Base-by-base conservation (phyloP, 1,140 invertebrate species). In the Drosophila lini region DNA sequence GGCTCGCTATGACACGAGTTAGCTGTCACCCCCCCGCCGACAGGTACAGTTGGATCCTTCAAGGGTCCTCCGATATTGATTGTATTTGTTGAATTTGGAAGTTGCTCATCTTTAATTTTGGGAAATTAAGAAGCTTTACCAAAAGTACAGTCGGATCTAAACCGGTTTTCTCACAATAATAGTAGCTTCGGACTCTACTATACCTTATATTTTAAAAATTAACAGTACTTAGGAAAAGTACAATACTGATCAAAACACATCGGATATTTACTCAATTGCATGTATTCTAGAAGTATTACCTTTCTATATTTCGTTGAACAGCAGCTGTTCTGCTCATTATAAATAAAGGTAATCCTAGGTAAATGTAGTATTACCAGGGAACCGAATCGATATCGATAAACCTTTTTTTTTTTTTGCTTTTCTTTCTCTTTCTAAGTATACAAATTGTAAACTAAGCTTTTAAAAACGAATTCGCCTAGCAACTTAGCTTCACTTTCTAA, bases 1-100 rank as follows among this genome's bases (percentile, higher is more conserved):
- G 38, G 60, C 52, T 50, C 36, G 36, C 53, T 31, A 59, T 59
- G 53, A 63, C 25, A 63, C 55, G 36, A 59, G 16, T 42, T 63
- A 63, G 41, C 53, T 41, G 36, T 5, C 16, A n/a, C 9, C n/a
- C 16, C 16, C 10, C 44, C 9, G 22, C 36, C 25, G 10, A 59
- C 10, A 40, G 25, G 61, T 64, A 42, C 38, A 61, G 61, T 64
- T 41, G n/a, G 38, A 60, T 64, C 61, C 38, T 42, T 15, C 19
- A 10, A 28, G 7, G 19, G 38, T 42, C 22, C 15, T 34, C 15
- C n/a, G 25, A 40, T 31, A 38, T 41, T 32, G 3, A 19, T 34
- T 19, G 28, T 5, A 8, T 38, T 52, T 52, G 16, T 41, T 25
- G 15, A 8, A 25, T 7, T 28, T 57, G 10, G 5, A 28, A 36